Evolutionary conservation across 2,797 vertebrate species (phyloP).

Genomic region (Gallinago stenura): DNA sequence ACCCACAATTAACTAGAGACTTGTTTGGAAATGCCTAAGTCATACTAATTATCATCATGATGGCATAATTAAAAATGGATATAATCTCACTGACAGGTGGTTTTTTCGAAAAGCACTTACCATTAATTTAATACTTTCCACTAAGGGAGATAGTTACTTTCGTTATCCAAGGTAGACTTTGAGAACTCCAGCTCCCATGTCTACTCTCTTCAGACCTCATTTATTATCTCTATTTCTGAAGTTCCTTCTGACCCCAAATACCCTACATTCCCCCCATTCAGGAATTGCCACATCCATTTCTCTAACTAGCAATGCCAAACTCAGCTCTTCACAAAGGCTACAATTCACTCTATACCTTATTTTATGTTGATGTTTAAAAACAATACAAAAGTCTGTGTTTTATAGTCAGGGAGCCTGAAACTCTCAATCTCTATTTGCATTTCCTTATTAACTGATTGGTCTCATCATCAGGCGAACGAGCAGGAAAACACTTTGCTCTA

Average conservation of each 20-base stretch:
- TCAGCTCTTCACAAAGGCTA: neutral
- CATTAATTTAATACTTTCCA: neutral
- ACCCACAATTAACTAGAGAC: neutral
- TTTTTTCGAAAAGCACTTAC: conserved; percentile 16
- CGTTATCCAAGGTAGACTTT: neutral
- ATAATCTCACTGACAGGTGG: neutral
- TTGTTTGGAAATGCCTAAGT: conserved; percentile 3
- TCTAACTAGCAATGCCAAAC: neutral
- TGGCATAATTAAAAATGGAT: conserved; percentile 36
- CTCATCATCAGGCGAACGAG: neutral
- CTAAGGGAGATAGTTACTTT: neutral
- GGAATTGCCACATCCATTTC: neutral
- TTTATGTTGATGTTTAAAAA: neutral
- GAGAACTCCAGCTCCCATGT: neutral
- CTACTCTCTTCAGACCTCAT: neutral
- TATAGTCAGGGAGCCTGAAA: neutral
- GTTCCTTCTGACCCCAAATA: neutral
- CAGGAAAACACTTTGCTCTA: neutral
- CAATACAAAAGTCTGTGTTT: neutral
- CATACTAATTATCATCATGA: neutral
- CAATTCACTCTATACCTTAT: neutral
- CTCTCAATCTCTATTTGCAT: neutral
- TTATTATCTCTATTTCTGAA: neutral
- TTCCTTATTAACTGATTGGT: neutral
- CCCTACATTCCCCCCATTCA: neutral